Conservation (phyloP, 2,888 invertebrate genomes). For the Euspilapteryx auroguttella region DNA sequence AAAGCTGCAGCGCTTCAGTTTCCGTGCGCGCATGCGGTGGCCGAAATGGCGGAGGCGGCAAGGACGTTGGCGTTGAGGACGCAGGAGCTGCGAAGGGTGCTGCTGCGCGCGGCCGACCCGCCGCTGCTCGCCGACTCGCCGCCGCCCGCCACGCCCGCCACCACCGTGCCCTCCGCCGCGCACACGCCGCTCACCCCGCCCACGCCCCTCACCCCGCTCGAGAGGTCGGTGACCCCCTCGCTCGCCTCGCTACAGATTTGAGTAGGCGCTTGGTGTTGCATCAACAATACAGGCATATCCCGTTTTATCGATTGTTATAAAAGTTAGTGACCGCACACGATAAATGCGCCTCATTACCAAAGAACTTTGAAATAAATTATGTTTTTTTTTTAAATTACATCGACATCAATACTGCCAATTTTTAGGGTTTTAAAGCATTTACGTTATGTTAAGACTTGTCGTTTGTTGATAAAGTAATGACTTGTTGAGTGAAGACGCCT, state of each 20-base stretch:
- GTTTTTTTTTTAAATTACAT: conserved; percentile 1
- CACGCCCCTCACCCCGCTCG: conserved; percentile 23
- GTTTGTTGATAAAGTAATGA: too few species aligned
- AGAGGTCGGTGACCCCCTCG: conserved; percentile 19
- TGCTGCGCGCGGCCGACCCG: conserved; percentile 69
- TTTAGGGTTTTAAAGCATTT: neutral
- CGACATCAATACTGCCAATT: too few species aligned
- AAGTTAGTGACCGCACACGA: conserved; percentile 9
- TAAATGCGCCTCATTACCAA: conserved; percentile 26
- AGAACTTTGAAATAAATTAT: conserved; percentile 18
- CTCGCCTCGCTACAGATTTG: conserved; percentile 38
- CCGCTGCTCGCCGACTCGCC: conserved; percentile 18
- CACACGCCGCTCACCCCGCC: conserved; percentile 37
- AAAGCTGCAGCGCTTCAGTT: conserved; percentile 91
- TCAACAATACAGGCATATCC: too few species aligned
- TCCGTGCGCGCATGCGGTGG: conserved; percentile 87
- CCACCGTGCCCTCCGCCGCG: conserved; percentile 32
- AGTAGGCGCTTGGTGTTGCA: too few species aligned
- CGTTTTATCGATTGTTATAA: too few species aligned
- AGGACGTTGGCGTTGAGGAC: conserved; percentile 84
- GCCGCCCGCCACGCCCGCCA: conserved; percentile 24
- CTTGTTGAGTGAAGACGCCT: too few species aligned
- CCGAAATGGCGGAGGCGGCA: conserved; percentile 92
- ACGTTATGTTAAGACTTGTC: neutral
- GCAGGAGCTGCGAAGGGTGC: conserved; percentile 73